A percentile compares a stretch with the other conserved stretches of the same genome.
Evolutionary conservation across 2,113 vertebrate species (phyloP).

Genomic region (Gymnocephalus cernua): DNA sequence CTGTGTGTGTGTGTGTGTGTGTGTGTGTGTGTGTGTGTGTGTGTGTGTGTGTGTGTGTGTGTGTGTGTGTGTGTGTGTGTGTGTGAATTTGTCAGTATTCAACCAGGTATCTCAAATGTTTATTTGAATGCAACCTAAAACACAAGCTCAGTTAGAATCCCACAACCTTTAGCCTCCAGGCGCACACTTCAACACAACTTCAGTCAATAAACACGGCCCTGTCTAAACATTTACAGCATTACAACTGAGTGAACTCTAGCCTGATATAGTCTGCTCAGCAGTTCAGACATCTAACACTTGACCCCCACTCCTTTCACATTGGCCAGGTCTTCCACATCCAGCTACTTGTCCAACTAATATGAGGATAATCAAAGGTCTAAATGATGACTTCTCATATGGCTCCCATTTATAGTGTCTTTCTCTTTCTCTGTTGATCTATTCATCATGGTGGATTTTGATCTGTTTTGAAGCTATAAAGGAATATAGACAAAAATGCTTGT

Average conservation of each 20-base stretch:
- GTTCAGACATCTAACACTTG: slow-evolving; percentile 4
- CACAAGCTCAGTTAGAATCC: background rate
- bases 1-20: background rate
- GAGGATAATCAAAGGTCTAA: background rate
- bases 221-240: background rate
- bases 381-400: background rate
- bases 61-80: too few relatives aligned
- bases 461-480: slow-evolving; percentile 11
- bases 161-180: background rate
- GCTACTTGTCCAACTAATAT: background rate
- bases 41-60: too few relatives aligned
- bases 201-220: background rate
- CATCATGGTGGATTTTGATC: background rate
- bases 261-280: background rate
- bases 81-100: slow-evolving; percentile 1
- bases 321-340: background rate
- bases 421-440: background rate
- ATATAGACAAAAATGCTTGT: background rate
- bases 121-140: background rate
- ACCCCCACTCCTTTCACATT: background rate
- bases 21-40: too few relatives aligned
- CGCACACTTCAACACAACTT: background rate
- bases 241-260: background rate
- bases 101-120: background rate
- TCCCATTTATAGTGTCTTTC: background rate